phyloP scores from a whole-genome alignment of 2,888 invertebrate genomes.

The Gandaritis pyraliata region DNA sequence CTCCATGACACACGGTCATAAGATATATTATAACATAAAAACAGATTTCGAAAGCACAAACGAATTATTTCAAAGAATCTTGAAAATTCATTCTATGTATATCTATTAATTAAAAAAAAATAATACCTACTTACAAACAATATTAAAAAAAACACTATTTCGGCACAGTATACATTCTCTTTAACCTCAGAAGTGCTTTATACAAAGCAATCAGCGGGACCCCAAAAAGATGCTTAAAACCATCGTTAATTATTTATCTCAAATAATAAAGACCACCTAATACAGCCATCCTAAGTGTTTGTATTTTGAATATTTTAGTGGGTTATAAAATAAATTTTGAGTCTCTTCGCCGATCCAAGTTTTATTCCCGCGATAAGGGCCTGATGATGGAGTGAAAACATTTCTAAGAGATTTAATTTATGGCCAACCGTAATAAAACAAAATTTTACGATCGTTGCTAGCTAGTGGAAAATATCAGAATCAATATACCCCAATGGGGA shows the following conservation, averaged over 20 bases:
- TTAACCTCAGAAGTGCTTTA: not conserved
- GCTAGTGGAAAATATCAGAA: conserved; percentile 37
- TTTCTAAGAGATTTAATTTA: conserved; percentile 45
- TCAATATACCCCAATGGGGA: conserved; percentile 28
- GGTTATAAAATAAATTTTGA: conserved; percentile 37
- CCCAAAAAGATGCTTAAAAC: conserved; percentile 11
- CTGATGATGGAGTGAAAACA: conserved; percentile 45
- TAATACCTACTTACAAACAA: too few species aligned
- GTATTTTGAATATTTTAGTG: conserved; percentile 40
- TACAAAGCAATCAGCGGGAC: not conserved
- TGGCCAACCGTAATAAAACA: conserved; percentile 44
- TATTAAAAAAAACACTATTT: too few species aligned
- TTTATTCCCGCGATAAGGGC: conserved; percentile 42
- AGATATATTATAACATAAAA: too few species aligned
- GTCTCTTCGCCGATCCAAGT: conserved; percentile 37
- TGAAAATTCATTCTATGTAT: too few species aligned
- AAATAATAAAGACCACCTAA: conserved; percentile 32
- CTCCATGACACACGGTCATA: too few species aligned
- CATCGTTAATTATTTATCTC: conserved; percentile 13
- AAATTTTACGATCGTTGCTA: conserved; percentile 42
- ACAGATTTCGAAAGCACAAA: too few species aligned
- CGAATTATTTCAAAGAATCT: too few species aligned
- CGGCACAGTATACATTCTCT: too few species aligned
- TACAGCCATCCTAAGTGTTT: conserved; percentile 28
- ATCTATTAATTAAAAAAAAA: too few species aligned